Evolutionary conservation across 2,113 vertebrate species (phyloP), one percentile per base, ranked within the genome.

Genomic region (Brachypodius melanocephalos): DNA sequence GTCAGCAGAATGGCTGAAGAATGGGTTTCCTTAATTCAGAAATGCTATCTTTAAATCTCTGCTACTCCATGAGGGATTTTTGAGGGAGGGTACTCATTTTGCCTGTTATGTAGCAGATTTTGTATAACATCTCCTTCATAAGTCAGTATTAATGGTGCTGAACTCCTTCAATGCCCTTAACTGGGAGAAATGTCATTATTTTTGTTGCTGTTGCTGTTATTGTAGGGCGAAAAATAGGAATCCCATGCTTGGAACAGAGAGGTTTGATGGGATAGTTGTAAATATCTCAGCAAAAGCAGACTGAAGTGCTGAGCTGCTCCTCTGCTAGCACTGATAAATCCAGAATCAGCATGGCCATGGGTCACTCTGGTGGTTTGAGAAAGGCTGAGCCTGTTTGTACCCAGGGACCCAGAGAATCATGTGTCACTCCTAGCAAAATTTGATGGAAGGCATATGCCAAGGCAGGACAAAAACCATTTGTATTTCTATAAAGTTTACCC

Each of bases 311-410:
- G 93, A 96, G 32, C 74, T 83, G 46, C 51, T 88, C 74, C 71
- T 82, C 77, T 91, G 91, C 83, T 93, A 95, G 88, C 38, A 9
- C 15, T 55, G 94, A 77, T 85, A 96, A 9, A 31, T 52, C 54
- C 94, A 88, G 46, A 91, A 63, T 82, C 93, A 93, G 26, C 89
- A 45, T 34, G 63, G 89, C 90, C 83, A 80, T 74, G 85, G 93
- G 62, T 91, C 93, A 90, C 42, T 88, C 36, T 19, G 26, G 28
- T 83, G 51, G 66, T 93, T 85, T 97, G 94, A 94, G 93, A 95
- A 94, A 95, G 40, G 45, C 43, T 22, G 32, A 80, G 46, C 17
- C n/a, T 91, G 25, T 40, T 77, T 80, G 51, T 90, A 85, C 78
- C 52, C 95, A 80, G 42, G 72, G 78, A 59, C 40, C 10, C 32